A percentile compares a stretch with the other conserved stretches of the same genome.
These are phyloP conservation scores for Coelopa pilipes DNA, from an alignment of 2,888 invertebrate species.

Conservation along the genomic window DNA sequence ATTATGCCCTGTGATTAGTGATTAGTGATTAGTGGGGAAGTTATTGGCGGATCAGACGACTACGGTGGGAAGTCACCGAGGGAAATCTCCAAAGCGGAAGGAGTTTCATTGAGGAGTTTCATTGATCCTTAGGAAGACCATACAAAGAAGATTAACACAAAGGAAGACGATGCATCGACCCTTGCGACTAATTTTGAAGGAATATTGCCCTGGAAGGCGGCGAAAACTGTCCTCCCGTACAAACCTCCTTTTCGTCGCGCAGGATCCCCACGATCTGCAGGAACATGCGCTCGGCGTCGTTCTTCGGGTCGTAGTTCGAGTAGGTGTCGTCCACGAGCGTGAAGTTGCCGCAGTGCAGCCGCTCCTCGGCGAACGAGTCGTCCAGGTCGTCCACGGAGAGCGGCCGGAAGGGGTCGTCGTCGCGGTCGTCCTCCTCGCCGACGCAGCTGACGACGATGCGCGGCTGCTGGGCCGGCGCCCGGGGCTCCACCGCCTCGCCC, in stretches of 20 bases:
- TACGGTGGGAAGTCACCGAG: too few relatives aligned
- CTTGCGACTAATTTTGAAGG: too few relatives aligned
- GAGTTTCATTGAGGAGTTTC: too few relatives aligned
- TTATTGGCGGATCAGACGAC: too few relatives aligned
- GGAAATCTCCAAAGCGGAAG: too few relatives aligned
- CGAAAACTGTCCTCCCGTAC: conserved; percentile 46
- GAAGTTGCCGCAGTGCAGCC: conserved; percentile 61
- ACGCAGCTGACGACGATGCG: conserved; percentile 38
- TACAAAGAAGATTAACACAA: too few relatives aligned
- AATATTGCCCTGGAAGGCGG: too few relatives aligned
- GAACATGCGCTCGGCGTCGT: conserved; percentile 67
- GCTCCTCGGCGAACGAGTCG: conserved; percentile 55
- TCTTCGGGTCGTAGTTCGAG: conserved; percentile 65
- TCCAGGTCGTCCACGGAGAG: conserved; percentile 44
- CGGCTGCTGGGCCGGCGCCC: not conserved
- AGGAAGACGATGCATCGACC: too few relatives aligned
- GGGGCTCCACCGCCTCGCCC: conserved; percentile 41
- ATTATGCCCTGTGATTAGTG: not conserved
- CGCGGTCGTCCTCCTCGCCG: conserved; percentile 41
- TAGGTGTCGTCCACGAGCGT: conserved; percentile 65
- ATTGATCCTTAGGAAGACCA: too few relatives aligned
- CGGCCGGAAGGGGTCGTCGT: conserved; percentile 41
- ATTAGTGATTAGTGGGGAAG: too few relatives aligned
- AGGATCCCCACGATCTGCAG: conserved; percentile 66
- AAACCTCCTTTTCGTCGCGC: conserved; percentile 67